Evolutionary conservation across 2,113 vertebrate species (phyloP).

Genomic region (Cryptotis parvus): DNA sequence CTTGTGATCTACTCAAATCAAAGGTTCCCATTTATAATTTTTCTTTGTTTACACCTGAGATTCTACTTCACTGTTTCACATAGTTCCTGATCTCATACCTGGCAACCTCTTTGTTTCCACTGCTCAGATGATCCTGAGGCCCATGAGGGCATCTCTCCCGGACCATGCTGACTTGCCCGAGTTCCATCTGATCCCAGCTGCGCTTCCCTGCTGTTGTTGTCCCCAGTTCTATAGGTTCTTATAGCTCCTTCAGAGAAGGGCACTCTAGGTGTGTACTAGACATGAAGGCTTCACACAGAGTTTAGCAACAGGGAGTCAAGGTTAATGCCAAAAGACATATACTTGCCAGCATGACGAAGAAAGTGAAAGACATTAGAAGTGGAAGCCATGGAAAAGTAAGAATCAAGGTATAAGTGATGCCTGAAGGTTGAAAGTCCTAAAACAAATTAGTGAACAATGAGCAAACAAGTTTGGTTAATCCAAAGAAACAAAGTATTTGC

Average conservation of each 20-base stretch:
- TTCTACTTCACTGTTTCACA: background rate
- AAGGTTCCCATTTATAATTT: background rate
- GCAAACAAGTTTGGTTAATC: background rate
- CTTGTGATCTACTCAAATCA: too few species aligned
- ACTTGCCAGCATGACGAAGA: background rate
- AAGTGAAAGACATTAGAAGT: background rate
- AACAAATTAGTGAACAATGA: background rate
- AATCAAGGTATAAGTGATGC: background rate
- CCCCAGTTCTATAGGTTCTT: too few species aligned
- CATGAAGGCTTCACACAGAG: background rate
- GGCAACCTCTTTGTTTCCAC: background rate
- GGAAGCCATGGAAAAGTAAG: rapidly evolving
- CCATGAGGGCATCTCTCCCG: background rate
- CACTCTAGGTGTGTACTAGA: background rate
- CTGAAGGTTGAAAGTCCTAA: background rate
- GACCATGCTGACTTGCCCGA: background rate
- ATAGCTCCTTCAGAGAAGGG: background rate
- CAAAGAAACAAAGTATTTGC: slow-evolving; percentile 8
- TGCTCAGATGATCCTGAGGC: background rate
- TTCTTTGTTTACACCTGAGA: background rate
- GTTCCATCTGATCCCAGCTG: background rate
- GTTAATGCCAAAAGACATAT: background rate
- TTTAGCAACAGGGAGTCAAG: background rate
- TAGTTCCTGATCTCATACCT: background rate
- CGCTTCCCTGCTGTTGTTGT: too few species aligned